Percentiles rank a stretch among this genome's conserved stretches.
Conservation (phyloP, 2,113 vertebrate genomes). For the Osmerus eperlanus region DNA sequence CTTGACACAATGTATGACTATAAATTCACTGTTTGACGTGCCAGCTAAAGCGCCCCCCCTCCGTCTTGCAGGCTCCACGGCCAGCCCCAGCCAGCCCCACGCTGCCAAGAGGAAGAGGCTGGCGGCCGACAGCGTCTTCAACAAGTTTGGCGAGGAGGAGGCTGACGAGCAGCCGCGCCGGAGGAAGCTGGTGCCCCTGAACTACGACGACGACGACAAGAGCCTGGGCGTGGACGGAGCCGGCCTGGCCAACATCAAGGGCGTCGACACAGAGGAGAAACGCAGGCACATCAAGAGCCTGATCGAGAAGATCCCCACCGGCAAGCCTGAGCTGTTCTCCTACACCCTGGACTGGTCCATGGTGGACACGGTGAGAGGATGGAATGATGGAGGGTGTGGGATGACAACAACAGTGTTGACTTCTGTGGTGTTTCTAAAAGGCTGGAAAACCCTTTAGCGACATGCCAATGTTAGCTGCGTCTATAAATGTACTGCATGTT, state of each 20-base stretch:
- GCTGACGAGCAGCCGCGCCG: slow-evolving; percentile 91
- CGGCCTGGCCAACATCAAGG: slow-evolving; percentile 74
- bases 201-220: slow-evolving; percentile 98
- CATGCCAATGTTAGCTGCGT: too few species aligned
- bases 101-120: slow-evolving; percentile 93
- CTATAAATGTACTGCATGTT: too few species aligned
- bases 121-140: slow-evolving; percentile 94
- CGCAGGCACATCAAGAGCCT: slow-evolving; percentile 98
- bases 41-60: background rate
- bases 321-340: slow-evolving; percentile 94
- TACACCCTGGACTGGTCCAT: slow-evolving; percentile 98
- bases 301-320: slow-evolving; percentile 98
- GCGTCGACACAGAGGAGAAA: slow-evolving; percentile 93
- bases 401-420: too few species aligned
- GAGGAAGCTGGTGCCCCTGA: slow-evolving; percentile 94
- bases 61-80: slow-evolving; percentile 76
- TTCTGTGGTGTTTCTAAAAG: too few species aligned
- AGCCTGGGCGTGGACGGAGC: slow-evolving; percentile 67
- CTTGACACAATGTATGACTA: too few species aligned
- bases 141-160: slow-evolving; percentile 97
- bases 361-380: slow-evolving; percentile 88
- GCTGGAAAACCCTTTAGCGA: too few species aligned
- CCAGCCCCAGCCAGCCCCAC: slow-evolving; percentile 93
- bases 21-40: too few species aligned
- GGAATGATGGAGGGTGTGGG: too few species aligned